Percentiles rank a stretch among this genome's conserved stretches.
Conservation (phyloP, 2,888 invertebrate species). For the Onthophagus sagittarius region DNA sequence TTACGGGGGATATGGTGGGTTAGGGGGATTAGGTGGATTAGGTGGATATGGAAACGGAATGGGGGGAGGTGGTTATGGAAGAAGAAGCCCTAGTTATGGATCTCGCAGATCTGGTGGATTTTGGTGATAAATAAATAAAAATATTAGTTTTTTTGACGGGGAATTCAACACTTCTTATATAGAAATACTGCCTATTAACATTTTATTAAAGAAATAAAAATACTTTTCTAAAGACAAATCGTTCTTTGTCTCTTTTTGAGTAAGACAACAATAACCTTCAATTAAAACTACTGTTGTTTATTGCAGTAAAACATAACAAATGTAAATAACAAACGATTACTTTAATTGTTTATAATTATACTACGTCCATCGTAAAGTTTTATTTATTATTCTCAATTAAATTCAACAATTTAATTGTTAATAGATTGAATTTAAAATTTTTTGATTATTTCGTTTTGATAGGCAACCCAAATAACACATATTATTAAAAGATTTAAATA, state of each 20-base stretch:
- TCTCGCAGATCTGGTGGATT: not conserved
- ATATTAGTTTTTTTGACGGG: not conserved
- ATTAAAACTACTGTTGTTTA: not conserved
- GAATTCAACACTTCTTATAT: not conserved
- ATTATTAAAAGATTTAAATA: too few species aligned
- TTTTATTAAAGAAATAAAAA: too few species aligned
- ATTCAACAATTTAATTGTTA: too few species aligned
- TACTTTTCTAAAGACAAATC: too few species aligned
- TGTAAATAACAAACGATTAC: too few species aligned
- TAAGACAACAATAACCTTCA: not conserved
- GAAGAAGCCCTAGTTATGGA: not conserved
- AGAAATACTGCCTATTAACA: too few species aligned
- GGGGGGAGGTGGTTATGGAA: conserved; percentile 4
- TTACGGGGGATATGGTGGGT: conserved; percentile 21
- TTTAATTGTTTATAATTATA: too few species aligned
- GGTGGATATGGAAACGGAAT: conserved; percentile 9
- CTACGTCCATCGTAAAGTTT: too few species aligned
- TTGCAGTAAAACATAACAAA: not conserved
- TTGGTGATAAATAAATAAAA: conserved; percentile 9
- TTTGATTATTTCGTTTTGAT: too few species aligned
- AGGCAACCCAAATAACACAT: not conserved
- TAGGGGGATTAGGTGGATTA: conserved; percentile 18
- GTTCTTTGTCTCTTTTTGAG: too few species aligned
- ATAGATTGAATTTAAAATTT: too few species aligned
- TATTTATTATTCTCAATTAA: too few species aligned